Percentiles rank a stretch among this genome's conserved stretches.
Evolutionary conservation across 1,140 invertebrate genomes (phyloP).

Genomic region (Sarcophaga bullata): DNA sequence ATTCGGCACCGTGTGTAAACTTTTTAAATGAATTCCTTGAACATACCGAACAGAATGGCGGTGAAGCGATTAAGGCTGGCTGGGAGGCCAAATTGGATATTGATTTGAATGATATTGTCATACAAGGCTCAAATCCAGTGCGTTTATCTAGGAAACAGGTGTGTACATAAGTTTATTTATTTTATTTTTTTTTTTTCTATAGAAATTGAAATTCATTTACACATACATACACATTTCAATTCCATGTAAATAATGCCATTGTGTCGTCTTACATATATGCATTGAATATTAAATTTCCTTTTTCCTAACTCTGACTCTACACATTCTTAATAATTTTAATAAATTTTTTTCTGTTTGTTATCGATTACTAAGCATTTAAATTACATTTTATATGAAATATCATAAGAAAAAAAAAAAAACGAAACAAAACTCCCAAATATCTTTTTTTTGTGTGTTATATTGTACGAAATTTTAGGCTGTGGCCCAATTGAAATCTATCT

Average conservation of each 20-base stretch:
- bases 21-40: constrained; percentile 88
- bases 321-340: neutral
- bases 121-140: constrained; percentile 85
- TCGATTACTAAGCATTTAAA: too few relatives aligned
- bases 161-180: constrained; percentile 50
- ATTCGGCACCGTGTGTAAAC: constrained; percentile 82
- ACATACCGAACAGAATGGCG: constrained; percentile 79
- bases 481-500: constrained; percentile 82
- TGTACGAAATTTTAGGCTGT: constrained; percentile 71
- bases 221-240: neutral
- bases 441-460: neutral
- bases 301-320: neutral
- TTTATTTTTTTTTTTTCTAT: too few relatives aligned
- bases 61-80: constrained; percentile 75
- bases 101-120: constrained; percentile 87
- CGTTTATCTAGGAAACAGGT: constrained; percentile 90
- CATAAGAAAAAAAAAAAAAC: neutral
- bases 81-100: constrained; percentile 87
- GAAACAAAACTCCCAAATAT: constrained; percentile 3
- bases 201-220: neutral
- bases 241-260: neutral
- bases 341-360: neutral
- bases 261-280: neutral
- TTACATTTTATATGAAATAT: neutral
- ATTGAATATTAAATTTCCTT: neutral